These are phyloP conservation scores for Raphicerus campestris DNA, from an alignment of 2,113 vertebrate genomes.

Conservation along the genomic window DNA sequence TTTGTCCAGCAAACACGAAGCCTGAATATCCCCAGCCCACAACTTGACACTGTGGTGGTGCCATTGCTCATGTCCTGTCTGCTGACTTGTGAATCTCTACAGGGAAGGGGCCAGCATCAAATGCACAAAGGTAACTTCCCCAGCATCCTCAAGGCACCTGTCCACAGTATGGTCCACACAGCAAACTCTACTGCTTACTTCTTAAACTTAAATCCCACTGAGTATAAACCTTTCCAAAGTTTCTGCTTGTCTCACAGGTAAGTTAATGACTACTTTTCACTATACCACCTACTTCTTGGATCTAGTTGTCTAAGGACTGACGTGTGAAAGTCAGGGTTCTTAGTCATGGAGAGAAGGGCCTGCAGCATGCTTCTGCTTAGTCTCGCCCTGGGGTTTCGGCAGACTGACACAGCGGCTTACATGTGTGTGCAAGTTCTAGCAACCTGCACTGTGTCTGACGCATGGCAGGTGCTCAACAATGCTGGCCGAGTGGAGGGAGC, in stretches of 20 bases:
- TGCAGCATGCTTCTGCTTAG: background rate
- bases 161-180: background rate
- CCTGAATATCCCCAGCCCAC: background rate
- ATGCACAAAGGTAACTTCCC: background rate
- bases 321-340: background rate
- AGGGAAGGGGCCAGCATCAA: background rate
- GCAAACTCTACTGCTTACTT: background rate
- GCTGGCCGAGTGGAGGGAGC: background rate
- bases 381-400: background rate
- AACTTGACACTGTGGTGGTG: background rate
- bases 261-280: background rate
- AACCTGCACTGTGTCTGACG: background rate
- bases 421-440: background rate
- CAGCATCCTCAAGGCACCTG: background rate
- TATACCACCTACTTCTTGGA: background rate
- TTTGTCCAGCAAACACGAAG: background rate
- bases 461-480: background rate
- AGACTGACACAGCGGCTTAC: background rate
- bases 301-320: background rate
- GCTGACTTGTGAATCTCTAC: background rate
- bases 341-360: background rate
- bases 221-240: background rate
- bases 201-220: background rate
- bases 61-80: background rate
- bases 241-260: background rate